Evolutionary conservation across 2,113 vertebrate genomes (phyloP).

Genomic region (Ciconia stormi): DNA sequence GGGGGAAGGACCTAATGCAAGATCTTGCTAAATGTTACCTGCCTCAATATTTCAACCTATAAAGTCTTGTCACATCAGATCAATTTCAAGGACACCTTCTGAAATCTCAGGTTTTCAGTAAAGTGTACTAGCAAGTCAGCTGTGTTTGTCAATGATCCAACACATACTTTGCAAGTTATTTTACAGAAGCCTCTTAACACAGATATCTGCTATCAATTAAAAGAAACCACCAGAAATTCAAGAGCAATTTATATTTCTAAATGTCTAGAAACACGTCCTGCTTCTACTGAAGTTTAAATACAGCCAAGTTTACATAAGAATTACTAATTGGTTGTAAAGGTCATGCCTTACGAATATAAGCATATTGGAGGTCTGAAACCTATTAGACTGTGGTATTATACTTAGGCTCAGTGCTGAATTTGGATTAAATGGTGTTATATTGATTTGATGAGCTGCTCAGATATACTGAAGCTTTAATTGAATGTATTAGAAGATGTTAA

Average conservation of each 20-base stretch:
- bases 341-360: neutral
- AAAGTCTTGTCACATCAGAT: neutral
- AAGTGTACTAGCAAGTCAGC: neutral
- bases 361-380: neutral
- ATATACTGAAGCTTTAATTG: conserved; percentile 6
- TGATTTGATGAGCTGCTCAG: conserved; percentile 11
- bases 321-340: conserved; percentile 7
- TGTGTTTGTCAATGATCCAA: neutral
- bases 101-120: neutral
- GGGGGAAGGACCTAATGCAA: neutral
- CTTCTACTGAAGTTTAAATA: conserved; percentile 2
- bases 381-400: neutral
- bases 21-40: neutral
- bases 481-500: conserved; percentile 30
- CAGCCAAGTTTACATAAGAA: conserved; percentile 7
- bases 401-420: neutral
- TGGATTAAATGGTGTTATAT: conserved; percentile 1
- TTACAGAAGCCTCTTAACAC: neutral
- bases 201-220: neutral
- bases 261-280: neutral
- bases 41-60: neutral
- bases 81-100: neutral
- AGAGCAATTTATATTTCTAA: neutral
- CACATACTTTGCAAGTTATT: neutral
- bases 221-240: neutral